Evolutionary conservation across 2,113 vertebrate genomes (phyloP).

Genomic region (Eptesicus fuscus): DNA sequence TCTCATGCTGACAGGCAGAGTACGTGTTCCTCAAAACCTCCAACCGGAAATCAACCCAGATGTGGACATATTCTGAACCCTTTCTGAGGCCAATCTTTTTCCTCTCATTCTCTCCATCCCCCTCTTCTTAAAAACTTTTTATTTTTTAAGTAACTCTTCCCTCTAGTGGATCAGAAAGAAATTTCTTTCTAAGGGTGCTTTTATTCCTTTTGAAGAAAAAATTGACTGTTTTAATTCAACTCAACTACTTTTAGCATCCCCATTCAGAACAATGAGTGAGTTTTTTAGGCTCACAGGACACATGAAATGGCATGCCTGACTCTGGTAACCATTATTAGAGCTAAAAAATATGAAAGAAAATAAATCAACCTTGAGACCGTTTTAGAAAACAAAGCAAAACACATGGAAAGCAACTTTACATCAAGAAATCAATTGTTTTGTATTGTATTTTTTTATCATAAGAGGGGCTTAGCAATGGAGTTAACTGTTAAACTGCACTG

Average conservation of each 20-base stretch:
- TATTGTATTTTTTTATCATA: not conserved
- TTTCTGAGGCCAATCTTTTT: not conserved
- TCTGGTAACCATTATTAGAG: not conserved
- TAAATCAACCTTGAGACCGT: not conserved
- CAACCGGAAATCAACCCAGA: not conserved
- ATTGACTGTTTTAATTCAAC: not conserved
- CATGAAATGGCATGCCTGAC: not conserved
- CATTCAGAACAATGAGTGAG: not conserved
- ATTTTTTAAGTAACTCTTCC: slow-evolving; percentile 60
- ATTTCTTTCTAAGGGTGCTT: slow-evolving; percentile 40
- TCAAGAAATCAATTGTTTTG: not conserved
- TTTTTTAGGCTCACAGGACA: not conserved
- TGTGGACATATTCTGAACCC: not conserved
- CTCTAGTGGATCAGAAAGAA: slow-evolving; percentile 73
- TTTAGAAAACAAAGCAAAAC: slow-evolving; percentile 29
- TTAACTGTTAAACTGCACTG: not conserved
- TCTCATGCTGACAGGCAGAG: not conserved
- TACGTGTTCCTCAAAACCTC: rapidly evolving
- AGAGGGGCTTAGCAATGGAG: not conserved
- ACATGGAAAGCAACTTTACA: not conserved
- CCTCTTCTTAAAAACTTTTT: not conserved
- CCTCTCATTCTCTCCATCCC: not conserved
- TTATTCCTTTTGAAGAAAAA: slow-evolving; percentile 5
- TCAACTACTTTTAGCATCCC: not conserved
- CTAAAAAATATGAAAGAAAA: not conserved